phyloP scores from a whole-genome alignment of 2,888 invertebrate genomes.

The Agriopis leucophaearia region DNA sequence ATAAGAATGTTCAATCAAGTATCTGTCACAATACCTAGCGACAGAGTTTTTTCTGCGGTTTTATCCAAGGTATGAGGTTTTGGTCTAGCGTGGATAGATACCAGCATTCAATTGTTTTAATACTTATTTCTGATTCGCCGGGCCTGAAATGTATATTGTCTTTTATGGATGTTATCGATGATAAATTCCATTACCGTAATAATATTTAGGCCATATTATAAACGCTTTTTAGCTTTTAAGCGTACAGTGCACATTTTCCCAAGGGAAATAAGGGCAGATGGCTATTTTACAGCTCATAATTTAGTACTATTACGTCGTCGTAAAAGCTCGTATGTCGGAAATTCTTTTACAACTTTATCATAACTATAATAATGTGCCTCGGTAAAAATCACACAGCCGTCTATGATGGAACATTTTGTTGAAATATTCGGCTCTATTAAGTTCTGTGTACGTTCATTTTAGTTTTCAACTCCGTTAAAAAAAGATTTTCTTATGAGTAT shows the following conservation, averaged over 20 bases:
- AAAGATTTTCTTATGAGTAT: too few species aligned
- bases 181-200: conserved; percentile 15
- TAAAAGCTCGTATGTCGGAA: conserved; percentile 36
- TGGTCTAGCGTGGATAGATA: too few species aligned
- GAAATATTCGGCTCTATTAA: not conserved
- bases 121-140: too few species aligned
- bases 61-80: too few species aligned
- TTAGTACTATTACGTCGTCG: conserved; percentile 35
- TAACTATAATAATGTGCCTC: conserved; percentile 22
- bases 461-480: not conserved
- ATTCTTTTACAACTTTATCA: conserved; percentile 39
- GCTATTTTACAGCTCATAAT: conserved; percentile 38
- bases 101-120: not conserved
- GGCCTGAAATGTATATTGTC: too few species aligned
- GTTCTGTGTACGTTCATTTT: not conserved
- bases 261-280: conserved; percentile 34
- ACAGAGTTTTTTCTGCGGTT: too few species aligned
- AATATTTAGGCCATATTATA: conserved; percentile 9
- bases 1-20: too few species aligned
- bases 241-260: conserved; percentile 25
- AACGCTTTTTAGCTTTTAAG: conserved; percentile 13
- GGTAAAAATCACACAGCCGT: conserved; percentile 9
- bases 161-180: conserved; percentile 9
- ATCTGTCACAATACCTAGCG: too few species aligned
- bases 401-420: not conserved